phyloP scores from a whole-genome alignment of 1,140 invertebrate species.

The Pseudomyrmex flavicornis region DNA sequence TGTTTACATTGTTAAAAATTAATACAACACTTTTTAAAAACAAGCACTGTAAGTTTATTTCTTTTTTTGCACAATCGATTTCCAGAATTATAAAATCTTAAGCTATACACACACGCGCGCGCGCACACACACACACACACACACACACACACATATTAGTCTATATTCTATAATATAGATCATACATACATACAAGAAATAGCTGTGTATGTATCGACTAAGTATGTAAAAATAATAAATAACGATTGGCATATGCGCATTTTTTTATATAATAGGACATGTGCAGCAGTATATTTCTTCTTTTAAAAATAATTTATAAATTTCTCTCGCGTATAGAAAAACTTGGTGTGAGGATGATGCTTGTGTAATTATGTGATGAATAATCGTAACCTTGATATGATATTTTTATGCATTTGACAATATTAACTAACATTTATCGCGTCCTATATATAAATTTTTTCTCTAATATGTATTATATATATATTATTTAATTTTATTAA shows the following conservation, averaged over 20 bases:
- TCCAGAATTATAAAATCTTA: slow-evolving; percentile 71
- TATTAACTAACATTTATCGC: no score
- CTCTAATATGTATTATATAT: no score
- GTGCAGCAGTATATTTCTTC: slow-evolving; percentile 41
- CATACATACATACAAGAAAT: slow-evolving; percentile 26
- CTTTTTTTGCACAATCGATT: slow-evolving; percentile 65
- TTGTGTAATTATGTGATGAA: slow-evolving; percentile 35
- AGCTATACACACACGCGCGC: slow-evolving; percentile 60
- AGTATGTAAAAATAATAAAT: slow-evolving; percentile 66
- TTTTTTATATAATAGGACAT: slow-evolving; percentile 47
- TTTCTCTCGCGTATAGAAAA: slow-evolving; percentile 27
- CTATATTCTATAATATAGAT: background rate
- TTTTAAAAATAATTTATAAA: slow-evolving; percentile 63
- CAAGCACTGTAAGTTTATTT: slow-evolving; percentile 75
- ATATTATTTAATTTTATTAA: slow-evolving; percentile 52
- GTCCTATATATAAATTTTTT: no score
- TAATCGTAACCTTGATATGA: slow-evolving; percentile 67
- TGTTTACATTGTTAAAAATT: slow-evolving; percentile 25
- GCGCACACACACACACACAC: slow-evolving; percentile 40
- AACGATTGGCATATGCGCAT: slow-evolving; percentile 33
- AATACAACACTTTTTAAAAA: slow-evolving; percentile 56
- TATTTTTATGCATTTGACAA: slow-evolving; percentile 53
- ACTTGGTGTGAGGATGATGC: slow-evolving; percentile 50
- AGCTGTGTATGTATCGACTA: background rate
- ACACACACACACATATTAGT: slow-evolving; percentile 29